phyloP scores from a whole-genome alignment of 2,113 vertebrate species.

The Hippocampus guttulatus region DNA sequence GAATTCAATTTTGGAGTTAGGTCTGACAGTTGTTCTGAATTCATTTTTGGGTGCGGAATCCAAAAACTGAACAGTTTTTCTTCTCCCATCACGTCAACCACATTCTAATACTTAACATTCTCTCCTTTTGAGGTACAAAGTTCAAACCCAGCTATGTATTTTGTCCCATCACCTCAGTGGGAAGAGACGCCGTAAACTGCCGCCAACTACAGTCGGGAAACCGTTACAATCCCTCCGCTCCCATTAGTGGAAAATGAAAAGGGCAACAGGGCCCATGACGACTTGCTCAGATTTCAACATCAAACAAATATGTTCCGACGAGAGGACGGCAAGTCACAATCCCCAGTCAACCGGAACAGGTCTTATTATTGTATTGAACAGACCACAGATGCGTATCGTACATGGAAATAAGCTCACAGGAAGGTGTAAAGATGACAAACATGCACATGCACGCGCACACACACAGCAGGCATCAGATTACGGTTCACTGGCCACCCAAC shows the following conservation, averaged over 20 bases:
- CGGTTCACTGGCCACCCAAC: constrained; percentile 19
- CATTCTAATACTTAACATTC: neutral
- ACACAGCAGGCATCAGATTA: constrained; percentile 15
- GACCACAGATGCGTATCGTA: constrained; percentile 20
- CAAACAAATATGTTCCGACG: constrained; percentile 8
- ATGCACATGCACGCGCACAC: neutral
- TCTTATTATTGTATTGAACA: constrained; percentile 6
- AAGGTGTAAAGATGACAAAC: neutral
- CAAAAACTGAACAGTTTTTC: too few relatives aligned
- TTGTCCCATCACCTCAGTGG: neutral
- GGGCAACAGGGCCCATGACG: constrained; percentile 30
- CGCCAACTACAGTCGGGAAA: constrained; percentile 1
- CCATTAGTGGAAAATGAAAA: constrained; percentile 18
- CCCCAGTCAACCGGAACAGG: constrained; percentile 26
- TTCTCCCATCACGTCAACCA: neutral
- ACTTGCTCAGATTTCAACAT: constrained; percentile 20
- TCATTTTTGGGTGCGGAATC: too few relatives aligned
- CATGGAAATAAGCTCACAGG: constrained; percentile 3
- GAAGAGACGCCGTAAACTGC: neutral
- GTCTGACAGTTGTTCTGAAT: too few relatives aligned
- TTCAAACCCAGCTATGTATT: neutral
- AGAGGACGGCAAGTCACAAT: constrained; percentile 22
- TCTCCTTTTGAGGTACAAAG: neutral
- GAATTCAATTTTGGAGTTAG: too few relatives aligned
- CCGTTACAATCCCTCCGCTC: constrained; percentile 8